Percentiles rank a stretch among this genome's conserved stretches.
Conservation (phyloP, 2,888 invertebrate species). For the Cremastinae sp. region DNA sequence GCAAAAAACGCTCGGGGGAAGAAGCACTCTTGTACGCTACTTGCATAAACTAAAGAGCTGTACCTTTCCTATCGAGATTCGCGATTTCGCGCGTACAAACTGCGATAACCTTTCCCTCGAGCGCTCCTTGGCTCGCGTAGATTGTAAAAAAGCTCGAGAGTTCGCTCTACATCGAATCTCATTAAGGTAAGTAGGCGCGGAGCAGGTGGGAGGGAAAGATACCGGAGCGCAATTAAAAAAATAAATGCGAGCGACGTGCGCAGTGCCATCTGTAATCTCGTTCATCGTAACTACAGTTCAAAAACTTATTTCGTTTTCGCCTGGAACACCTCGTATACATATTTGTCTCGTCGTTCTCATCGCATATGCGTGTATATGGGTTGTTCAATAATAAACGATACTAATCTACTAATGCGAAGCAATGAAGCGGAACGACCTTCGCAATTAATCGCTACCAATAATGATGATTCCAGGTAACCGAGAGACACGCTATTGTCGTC, state of each 20-base stretch:
- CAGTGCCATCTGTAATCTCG: slow-evolving; percentile 12
- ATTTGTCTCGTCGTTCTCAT: not conserved
- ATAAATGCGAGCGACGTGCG: not conserved
- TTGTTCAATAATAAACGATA: slow-evolving; percentile 36
- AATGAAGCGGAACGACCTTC: slow-evolving; percentile 44
- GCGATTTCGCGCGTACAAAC: slow-evolving; percentile 29
- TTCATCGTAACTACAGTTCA: not conserved
- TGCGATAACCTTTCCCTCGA: slow-evolving; percentile 31
- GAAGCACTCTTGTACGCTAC: slow-evolving; percentile 11
- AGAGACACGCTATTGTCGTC: slow-evolving; percentile 19
- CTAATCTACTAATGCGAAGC: slow-evolving; percentile 29
- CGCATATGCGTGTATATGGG: not conserved
- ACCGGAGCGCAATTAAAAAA: not conserved
- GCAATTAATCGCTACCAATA: slow-evolving; percentile 53
- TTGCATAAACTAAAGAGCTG: slow-evolving; percentile 29
- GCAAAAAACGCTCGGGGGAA: slow-evolving; percentile 1
- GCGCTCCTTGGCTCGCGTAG: not conserved
- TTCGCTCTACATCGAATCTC: slow-evolving; percentile 5
- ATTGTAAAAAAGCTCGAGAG: not conserved
- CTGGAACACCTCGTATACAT: not conserved
- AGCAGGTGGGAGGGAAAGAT: slow-evolving; percentile 1
- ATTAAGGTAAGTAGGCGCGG: not conserved
- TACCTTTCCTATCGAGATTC: slow-evolving; percentile 32
- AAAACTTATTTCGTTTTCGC: not conserved
- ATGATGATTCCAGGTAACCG: slow-evolving; percentile 51